These are phyloP conservation scores for Coleophora deauratella DNA, from an alignment of 2,888 invertebrate species.

Conservation along the genomic window DNA sequence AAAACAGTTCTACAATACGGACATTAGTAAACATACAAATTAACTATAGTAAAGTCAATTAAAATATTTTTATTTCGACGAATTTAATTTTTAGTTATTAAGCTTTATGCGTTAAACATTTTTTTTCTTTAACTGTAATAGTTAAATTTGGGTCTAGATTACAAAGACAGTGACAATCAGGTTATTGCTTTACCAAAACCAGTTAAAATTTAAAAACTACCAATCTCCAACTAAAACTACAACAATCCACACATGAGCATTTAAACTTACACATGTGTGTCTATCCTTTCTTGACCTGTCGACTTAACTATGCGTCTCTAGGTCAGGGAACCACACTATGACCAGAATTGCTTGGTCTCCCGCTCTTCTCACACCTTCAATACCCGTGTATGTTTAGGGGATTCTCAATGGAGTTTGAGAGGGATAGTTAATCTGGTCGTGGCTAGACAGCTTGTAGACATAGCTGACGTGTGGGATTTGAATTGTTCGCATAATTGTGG, in stretches of 20 bases:
- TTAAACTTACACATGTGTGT: constrained; percentile 46
- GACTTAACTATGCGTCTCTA: constrained; percentile 60
- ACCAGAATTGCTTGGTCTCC: constrained; percentile 32
- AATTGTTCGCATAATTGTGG: constrained; percentile 10
- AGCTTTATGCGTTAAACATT: too few relatives aligned
- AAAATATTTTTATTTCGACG: too few relatives aligned
- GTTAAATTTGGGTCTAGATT: too few relatives aligned
- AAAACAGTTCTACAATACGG: too few relatives aligned
- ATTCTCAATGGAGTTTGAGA: constrained; percentile 31
- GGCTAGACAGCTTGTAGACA: constrained; percentile 66
- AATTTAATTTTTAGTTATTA: too few relatives aligned
- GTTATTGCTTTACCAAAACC: too few relatives aligned
- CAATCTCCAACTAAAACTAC: background rate
- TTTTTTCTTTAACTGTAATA: too few relatives aligned
- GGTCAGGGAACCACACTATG: constrained; percentile 61
- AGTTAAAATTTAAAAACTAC: background rate
- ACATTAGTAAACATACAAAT: too few relatives aligned
- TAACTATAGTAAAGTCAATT: too few relatives aligned
- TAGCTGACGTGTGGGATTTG: constrained; percentile 22
- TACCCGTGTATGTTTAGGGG: constrained; percentile 13
- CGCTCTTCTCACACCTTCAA: constrained; percentile 6
- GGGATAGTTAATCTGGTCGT: constrained; percentile 36
- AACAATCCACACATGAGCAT: constrained; percentile 1
- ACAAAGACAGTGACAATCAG: too few relatives aligned
- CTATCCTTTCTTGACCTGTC: constrained; percentile 73